Evolutionary conservation across 2,888 invertebrate genomes (phyloP).

Genomic region (Pandemis corylana): DNA sequence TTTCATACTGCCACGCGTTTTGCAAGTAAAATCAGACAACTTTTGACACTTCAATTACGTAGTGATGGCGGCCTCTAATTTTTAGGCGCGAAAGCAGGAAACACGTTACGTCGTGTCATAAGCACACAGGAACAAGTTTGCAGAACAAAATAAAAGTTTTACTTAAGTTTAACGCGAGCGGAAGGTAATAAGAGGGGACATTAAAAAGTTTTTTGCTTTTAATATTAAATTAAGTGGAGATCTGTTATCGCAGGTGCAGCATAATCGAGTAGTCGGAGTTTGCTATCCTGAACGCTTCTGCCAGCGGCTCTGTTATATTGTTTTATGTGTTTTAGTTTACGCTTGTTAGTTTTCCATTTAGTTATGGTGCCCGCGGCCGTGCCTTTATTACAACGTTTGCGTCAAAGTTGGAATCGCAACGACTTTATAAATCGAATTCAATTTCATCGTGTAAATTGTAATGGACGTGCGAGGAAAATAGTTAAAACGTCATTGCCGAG

Average conservation of each 20-base stretch:
- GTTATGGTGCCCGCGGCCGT: slow-evolving; percentile 60
- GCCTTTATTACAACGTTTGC: slow-evolving; percentile 67
- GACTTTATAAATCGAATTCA: slow-evolving; percentile 58
- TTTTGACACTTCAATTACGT: slow-evolving; percentile 85
- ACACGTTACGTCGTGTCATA: slow-evolving; percentile 75
- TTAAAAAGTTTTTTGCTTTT: slow-evolving; percentile 74
- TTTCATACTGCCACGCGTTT: slow-evolving; percentile 82
- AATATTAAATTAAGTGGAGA: slow-evolving; percentile 65
- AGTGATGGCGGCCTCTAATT: slow-evolving; percentile 79
- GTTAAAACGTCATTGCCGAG: slow-evolving; percentile 57
- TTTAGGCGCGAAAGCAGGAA: slow-evolving; percentile 63
- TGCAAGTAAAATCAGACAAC: slow-evolving; percentile 85
- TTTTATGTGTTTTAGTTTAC: slow-evolving; percentile 73
- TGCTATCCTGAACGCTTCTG: slow-evolving; percentile 40
- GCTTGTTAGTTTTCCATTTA: slow-evolving; percentile 75
- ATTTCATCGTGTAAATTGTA: slow-evolving; percentile 50
- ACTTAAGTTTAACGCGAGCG: slow-evolving; percentile 57
- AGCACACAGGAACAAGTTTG: slow-evolving; percentile 73
- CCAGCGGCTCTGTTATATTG: slow-evolving; percentile 59
- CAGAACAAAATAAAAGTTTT: slow-evolving; percentile 74
- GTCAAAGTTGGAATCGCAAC: slow-evolving; percentile 53
- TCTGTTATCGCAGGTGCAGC: slow-evolving; percentile 63
- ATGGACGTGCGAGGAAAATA: slow-evolving; percentile 56
- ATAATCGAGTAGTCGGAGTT: slow-evolving; percentile 52
- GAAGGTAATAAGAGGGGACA: slow-evolving; percentile 71